phyloP scores from a whole-genome alignment of 2,888 invertebrate genomes.

The Poecilus cupreus region DNA sequence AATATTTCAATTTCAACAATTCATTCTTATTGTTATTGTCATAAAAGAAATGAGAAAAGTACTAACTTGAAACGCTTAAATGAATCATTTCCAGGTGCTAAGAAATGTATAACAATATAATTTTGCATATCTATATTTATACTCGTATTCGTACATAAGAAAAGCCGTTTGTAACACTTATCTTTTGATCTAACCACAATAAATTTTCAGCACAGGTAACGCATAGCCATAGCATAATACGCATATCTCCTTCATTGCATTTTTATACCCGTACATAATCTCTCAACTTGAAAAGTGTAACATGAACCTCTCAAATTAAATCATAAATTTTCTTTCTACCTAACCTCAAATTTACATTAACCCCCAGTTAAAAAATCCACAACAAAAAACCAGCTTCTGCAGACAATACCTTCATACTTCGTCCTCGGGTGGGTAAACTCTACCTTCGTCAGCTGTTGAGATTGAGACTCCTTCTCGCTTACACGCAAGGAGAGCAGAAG shows the following conservation, averaged over 20 bases:
- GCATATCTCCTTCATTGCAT: slow-evolving; percentile 27
- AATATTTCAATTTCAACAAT: too few species aligned
- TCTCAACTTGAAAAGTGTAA: slow-evolving; percentile 23
- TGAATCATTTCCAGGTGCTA: neutral
- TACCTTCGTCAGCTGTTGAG: neutral
- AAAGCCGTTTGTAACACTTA: neutral
- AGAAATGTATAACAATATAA: neutral
- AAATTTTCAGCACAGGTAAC: neutral
- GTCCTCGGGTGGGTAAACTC: neutral
- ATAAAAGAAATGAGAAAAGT: too few species aligned
- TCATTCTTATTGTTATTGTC: too few species aligned
- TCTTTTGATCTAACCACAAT: neutral
- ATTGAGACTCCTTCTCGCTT: too few species aligned
- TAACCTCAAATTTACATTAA: slow-evolving; percentile 30
- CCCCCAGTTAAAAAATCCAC: neutral
- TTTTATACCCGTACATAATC: slow-evolving; percentile 20
- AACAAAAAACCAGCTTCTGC: neutral
- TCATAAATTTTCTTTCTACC: slow-evolving; percentile 20
- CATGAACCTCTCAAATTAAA: slow-evolving; percentile 30
- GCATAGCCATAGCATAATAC: neutral
- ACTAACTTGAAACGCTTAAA: too few species aligned
- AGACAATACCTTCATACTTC: slow-evolving; percentile 3
- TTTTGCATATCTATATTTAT: neutral
- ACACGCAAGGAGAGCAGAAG: neutral
- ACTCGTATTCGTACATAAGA: neutral